Percentiles rank a stretch among this genome's conserved stretches.
Evolutionary conservation across 2,888 invertebrate genomes (phyloP).

Genomic region (Torymus texanus): DNA sequence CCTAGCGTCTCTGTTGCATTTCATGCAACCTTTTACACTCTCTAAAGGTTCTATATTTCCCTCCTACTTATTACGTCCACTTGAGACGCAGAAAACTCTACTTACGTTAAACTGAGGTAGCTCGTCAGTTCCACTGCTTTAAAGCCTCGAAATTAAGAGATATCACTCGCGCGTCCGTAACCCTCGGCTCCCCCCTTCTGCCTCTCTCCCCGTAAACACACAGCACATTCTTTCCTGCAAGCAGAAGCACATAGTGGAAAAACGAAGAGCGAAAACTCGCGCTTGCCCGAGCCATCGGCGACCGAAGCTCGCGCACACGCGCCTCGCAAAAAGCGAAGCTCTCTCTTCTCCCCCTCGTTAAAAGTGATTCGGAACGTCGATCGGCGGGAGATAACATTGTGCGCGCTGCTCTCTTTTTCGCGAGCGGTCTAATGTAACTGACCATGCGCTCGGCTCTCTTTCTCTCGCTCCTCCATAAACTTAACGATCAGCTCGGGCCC

Average conservation of each 20-base stretch:
- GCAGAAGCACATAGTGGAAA: background rate
- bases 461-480: constrained; percentile 70
- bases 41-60: too few species aligned
- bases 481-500: constrained; percentile 72
- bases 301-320: background rate
- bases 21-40: too few species aligned
- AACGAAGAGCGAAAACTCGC: constrained; percentile 22
- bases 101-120: constrained; percentile 1
- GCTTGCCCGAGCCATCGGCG: constrained; percentile 3
- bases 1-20: too few species aligned
- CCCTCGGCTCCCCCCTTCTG: too few species aligned
- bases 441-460: constrained; percentile 33
- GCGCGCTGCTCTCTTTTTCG: constrained; percentile 15
- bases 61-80: background rate
- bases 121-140: too few species aligned
- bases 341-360: constrained; percentile 41
- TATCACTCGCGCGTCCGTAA: constrained; percentile 26
- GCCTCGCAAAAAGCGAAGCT: constrained; percentile 23
- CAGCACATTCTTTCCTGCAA: too few species aligned
- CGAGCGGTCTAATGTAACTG: constrained; percentile 43
- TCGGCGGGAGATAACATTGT: constrained; percentile 49
- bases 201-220: too few species aligned
- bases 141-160: constrained; percentile 57
- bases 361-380: constrained; percentile 47
- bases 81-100: background rate